phyloP scores from a whole-genome alignment of 2,797 vertebrate genomes.

The Eremophila alpestris region DNA sequence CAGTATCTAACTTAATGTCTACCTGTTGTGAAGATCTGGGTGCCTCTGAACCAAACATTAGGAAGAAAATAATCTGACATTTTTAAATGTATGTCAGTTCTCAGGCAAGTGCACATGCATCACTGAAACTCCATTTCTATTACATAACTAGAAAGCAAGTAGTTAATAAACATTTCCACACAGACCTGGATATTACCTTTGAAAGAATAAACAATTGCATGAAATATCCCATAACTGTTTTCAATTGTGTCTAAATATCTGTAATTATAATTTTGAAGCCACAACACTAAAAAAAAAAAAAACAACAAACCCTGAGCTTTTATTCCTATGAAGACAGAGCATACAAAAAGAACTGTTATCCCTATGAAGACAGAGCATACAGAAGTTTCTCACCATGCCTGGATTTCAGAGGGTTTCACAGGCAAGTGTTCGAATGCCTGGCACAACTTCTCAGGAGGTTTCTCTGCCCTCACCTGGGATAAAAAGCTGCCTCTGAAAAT shows the following conservation, averaged over 20 bases:
- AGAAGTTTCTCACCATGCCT: not conserved
- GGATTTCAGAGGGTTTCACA: not conserved
- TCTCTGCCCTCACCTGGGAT: not conserved
- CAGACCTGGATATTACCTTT: not conserved
- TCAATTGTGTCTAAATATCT: not conserved
- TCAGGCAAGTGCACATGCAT: not conserved
- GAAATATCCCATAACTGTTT: not conserved
- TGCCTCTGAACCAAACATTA: accelerated
- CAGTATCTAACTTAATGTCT: not conserved
- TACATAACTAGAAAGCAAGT: not conserved
- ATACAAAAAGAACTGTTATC: not conserved
- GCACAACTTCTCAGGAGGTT: not conserved
- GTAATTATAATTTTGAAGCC: not conserved
- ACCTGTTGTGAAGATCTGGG: not conserved
- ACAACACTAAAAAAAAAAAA: not conserved
- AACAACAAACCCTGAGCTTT: not conserved
- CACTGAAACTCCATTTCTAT: not conserved
- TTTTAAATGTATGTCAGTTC: accelerated
- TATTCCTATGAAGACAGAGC: too few relatives aligned
- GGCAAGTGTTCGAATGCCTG: not conserved
- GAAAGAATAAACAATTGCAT: not conserved
- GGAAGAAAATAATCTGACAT: not conserved
- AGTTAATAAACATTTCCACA: not conserved
- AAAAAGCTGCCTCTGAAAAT: not conserved
- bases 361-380: accelerated